Base-by-base conservation (phyloP, 2,888 invertebrate species). In the Ophraella communa region DNA sequence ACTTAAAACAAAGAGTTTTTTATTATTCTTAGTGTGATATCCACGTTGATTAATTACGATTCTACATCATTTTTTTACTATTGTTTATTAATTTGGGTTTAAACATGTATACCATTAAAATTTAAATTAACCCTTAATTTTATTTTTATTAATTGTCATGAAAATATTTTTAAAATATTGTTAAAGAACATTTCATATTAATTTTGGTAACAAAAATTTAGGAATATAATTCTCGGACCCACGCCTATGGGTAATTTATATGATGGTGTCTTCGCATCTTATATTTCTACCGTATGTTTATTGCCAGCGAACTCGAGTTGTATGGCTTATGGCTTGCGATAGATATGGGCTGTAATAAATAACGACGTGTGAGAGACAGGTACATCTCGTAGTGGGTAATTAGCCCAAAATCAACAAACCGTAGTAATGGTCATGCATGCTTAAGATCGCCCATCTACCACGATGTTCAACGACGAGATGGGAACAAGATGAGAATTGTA, bases 341-440 rank as follows among this genome's bases (percentile, higher is more conserved):
- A 63, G 64, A 66, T 65, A 71, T 65, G 57, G 58, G 67, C 65
- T 65, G 67, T 71, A 70, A 71, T 72, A 71, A 71, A 68, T 66
- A 69, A 67, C 70, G 71, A 74, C 71, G 71, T 67, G 68, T 71
- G 70, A 74, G 67, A 67, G 72, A 71, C 72, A 66, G 68, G 67
- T 67, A 62, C 58, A 57, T 51, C 67, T 59, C 66, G 61, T 68
- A 66, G 65, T 68, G 64, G 67, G 67, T 72, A 73, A 74, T 74
- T 73, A 73, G 67, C 64, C 66, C 64, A 69, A 72, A 72, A 74
- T 69, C 70, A 71, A 72, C 70, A 70, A 71, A 70, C 67, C 68
- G 62, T 66, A 67, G 67, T 70, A 73, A 72, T 67, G 60, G 65
- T 62, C 62, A 64, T 65, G 65, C 65, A 49, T 62, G 53, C 42